These are phyloP conservation scores for Heterotilapia buettikoferi DNA, from an alignment of 2,113 vertebrate species.

Conservation along the genomic window DNA sequence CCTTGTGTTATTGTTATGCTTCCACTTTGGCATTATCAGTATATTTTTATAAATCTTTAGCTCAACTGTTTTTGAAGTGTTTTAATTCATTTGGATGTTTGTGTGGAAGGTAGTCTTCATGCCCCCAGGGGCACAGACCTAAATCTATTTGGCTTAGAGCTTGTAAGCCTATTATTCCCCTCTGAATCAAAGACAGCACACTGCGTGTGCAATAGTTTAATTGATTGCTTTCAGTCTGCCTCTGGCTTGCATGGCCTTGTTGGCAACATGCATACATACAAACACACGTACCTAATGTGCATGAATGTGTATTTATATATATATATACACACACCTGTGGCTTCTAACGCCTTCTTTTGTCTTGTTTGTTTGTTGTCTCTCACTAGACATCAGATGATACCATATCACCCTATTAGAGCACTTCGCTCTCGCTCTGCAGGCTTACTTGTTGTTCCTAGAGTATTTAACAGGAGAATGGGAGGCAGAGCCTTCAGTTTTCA, in stretches of 20 bases:
- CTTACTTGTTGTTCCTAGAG: not conserved
- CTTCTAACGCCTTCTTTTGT: not conserved
- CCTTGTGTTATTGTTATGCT: not conserved
- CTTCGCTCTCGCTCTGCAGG: fast-evolving
- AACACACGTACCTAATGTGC: not conserved
- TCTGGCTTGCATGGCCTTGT: not conserved
- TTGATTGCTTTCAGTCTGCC: slow-evolving; percentile 12
- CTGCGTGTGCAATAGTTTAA: slow-evolving; percentile 42
- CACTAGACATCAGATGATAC: not conserved
- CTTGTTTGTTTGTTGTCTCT: slow-evolving; percentile 16
- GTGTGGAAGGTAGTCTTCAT: slow-evolving; percentile 36
- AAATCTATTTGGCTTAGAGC: slow-evolving; percentile 68
- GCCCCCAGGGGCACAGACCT: slow-evolving; percentile 50
- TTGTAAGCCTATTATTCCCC: slow-evolving; percentile 72
- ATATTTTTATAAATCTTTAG: not conserved
- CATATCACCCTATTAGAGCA: fast-evolving
- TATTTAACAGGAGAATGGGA: not conserved
- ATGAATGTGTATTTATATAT: not conserved
- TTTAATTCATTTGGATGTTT: slow-evolving; percentile 41
- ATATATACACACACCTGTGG: not conserved
- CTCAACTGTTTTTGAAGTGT: not conserved
- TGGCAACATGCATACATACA: not conserved
- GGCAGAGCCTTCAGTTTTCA: no score
- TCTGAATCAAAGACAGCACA: slow-evolving; percentile 61
- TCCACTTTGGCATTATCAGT: not conserved